These are phyloP conservation scores for Gallirallus australis DNA, from an alignment of 2,797 vertebrate species.

Conservation along the genomic window DNA sequence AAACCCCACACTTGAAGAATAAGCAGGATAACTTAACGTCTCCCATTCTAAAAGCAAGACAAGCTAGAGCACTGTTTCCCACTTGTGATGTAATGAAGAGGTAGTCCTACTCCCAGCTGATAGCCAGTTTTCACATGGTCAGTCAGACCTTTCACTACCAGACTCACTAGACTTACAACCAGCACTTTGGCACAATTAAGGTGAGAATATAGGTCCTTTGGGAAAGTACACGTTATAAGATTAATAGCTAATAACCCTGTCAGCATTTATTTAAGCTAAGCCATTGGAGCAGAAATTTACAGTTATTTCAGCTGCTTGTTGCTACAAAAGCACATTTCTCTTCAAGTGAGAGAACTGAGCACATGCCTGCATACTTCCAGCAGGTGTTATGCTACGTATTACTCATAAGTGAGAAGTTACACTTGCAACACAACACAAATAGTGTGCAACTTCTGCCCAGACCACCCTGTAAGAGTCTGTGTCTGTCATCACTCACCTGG, in stretches of 20 bases:
- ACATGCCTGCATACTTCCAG: neutral
- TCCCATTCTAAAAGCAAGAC: neutral
- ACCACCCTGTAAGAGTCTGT: neutral
- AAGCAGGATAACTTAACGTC: neutral
- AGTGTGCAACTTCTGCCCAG: neutral
- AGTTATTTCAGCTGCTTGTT: neutral
- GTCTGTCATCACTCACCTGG: neutral
- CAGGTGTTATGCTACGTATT: neutral
- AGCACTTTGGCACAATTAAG: neutral
- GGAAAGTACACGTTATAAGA: neutral
- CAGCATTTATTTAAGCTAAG: neutral
- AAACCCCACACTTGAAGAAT: neutral
- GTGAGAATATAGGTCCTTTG: neutral
- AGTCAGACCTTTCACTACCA: neutral
- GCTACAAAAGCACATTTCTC: neutral
- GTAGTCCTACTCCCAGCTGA: neutral
- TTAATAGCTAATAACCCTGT: slow-evolving; percentile 37
- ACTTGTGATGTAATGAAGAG: neutral
- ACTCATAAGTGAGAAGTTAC: neutral
- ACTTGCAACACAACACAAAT: neutral
- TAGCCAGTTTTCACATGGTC: neutral
- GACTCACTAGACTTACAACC: neutral
- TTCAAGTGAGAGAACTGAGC: neutral
- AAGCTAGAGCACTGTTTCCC: neutral
- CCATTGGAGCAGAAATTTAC: neutral